phyloP scores from a whole-genome alignment of 2,797 vertebrate genomes.

The Linurgus olivaceus region DNA sequence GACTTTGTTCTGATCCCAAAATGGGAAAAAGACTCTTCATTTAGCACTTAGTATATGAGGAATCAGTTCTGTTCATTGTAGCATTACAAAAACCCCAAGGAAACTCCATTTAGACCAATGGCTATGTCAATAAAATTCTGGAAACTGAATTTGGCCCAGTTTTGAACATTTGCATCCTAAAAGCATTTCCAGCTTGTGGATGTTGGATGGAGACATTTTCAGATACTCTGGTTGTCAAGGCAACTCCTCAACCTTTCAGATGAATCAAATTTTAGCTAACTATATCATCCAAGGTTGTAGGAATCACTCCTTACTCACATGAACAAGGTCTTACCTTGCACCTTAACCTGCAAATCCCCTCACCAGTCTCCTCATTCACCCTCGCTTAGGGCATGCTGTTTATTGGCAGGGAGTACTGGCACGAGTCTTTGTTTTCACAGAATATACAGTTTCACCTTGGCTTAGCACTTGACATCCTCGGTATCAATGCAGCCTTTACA shows the following conservation, averaged over 20 bases:
- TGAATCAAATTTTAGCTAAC: background rate
- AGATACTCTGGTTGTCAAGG: background rate
- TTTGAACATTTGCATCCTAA: background rate
- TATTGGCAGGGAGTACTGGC: background rate
- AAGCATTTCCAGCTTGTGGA: background rate
- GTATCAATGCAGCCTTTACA: slow-evolving; percentile 30
- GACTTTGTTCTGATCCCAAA: background rate
- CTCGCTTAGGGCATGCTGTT: background rate
- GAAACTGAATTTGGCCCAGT: background rate
- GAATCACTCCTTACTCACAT: background rate
- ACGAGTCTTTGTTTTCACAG: slow-evolving; percentile 12
- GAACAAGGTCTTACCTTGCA: background rate
- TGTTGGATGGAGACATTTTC: background rate
- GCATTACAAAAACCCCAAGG: background rate
- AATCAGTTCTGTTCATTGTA: background rate
- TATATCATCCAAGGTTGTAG: background rate
- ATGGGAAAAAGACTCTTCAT: background rate
- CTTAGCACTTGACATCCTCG: slow-evolving; percentile 1
- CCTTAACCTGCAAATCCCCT: slow-evolving; percentile 12
- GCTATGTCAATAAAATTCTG: background rate
- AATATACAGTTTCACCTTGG: slow-evolving; percentile 26
- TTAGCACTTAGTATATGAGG: background rate
- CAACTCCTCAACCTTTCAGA: background rate
- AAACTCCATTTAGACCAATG: background rate
- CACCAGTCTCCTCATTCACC: background rate